phyloP scores from a whole-genome alignment of 92 coral and sea anemone genomes.

The Umimayanthus chanpuru region DNA sequence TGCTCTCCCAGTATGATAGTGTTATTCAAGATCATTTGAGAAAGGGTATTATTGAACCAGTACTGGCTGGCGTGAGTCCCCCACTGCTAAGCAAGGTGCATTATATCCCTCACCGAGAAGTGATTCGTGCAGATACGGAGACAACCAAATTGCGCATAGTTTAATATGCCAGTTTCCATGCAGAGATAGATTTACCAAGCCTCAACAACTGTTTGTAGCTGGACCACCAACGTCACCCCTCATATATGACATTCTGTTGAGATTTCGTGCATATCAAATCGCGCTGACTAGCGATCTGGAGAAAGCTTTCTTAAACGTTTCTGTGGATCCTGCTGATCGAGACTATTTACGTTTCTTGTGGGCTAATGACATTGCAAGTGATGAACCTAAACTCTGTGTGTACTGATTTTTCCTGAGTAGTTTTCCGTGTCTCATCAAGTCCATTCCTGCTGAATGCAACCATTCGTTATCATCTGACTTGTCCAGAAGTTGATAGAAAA shows the following conservation, averaged over 20 bases:
- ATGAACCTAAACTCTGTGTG: conserved; percentile 17
- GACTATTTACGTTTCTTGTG: conserved; percentile 7
- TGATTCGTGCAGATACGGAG: neutral
- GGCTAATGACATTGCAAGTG: neutral
- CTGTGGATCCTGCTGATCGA: conserved; percentile 10
- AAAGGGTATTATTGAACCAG: neutral
- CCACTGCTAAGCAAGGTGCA: conserved; percentile 24
- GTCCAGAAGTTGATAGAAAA: conserved; percentile 16
- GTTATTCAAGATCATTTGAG: conserved; percentile 27
- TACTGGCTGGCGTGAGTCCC: neutral
- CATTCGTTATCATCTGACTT: conserved; percentile 31
- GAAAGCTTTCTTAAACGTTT: conserved; percentile 22
- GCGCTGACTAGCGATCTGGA: neutral
- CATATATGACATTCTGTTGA: conserved; percentile 4
- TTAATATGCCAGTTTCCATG: conserved; percentile 6
- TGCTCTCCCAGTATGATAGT: conserved; percentile 28
- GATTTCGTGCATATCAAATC: neutral
- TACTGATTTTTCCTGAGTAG: neutral
- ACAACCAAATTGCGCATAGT: neutral
- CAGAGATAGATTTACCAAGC: neutral
- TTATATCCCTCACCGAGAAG: conserved; percentile 1
- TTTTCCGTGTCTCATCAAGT: conserved; percentile 26
- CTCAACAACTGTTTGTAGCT: conserved; percentile 21
- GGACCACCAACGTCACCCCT: conserved; percentile 17
- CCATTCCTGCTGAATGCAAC: conserved; percentile 46